Evolutionary conservation across 2,888 invertebrate genomes (phyloP).

Genomic region (Scaptomyza reducta): DNA sequence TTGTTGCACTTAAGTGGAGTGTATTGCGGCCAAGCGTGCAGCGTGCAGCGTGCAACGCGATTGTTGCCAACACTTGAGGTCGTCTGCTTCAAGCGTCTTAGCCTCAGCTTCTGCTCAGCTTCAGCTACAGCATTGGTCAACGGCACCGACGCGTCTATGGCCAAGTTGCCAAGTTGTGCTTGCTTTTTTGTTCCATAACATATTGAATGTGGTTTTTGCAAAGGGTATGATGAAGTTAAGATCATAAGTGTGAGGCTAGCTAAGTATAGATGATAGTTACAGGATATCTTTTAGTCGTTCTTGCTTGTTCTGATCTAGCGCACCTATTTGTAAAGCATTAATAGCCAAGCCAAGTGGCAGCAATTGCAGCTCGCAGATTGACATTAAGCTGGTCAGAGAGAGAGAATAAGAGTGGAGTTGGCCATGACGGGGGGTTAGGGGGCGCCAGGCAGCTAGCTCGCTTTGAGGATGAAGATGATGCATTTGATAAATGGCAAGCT

Average conservation of each 20-base stretch:
- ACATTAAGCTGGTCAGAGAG: conserved; percentile 65
- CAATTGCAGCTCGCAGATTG: conserved; percentile 60
- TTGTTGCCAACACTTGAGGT: conserved; percentile 76
- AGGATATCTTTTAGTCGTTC: not conserved
- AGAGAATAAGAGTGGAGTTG: conserved; percentile 8
- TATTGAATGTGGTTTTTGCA: not conserved
- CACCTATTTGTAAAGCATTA: conserved; percentile 79
- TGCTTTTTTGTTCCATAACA: conserved; percentile 23
- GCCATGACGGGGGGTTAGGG: conserved; percentile 51
- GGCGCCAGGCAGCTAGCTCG: conserved; percentile 6
- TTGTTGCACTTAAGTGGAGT: conserved; percentile 49
- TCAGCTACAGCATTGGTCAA: conserved; percentile 69
- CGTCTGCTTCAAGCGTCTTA: conserved; percentile 55
- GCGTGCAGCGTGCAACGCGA: conserved; percentile 62
- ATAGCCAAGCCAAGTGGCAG: conserved; percentile 54
- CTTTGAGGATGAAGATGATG: conserved; percentile 43
- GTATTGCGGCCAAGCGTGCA: conserved; percentile 66
- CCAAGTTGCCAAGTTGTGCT: conserved; percentile 57
- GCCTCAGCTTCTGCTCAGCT: conserved; percentile 18
- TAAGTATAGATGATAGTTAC: no score
- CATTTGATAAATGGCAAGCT: conserved; percentile 58
- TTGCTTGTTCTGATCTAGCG: conserved; percentile 61
- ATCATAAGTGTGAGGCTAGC: no score
- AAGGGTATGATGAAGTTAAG: not conserved
- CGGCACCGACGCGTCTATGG: conserved; percentile 76